Percentiles rank a stretch among this genome's conserved stretches.
These are phyloP conservation scores for Fragum fragum DNA, from an alignment of 2,888 invertebrate genomes.

Conservation along the genomic window DNA sequence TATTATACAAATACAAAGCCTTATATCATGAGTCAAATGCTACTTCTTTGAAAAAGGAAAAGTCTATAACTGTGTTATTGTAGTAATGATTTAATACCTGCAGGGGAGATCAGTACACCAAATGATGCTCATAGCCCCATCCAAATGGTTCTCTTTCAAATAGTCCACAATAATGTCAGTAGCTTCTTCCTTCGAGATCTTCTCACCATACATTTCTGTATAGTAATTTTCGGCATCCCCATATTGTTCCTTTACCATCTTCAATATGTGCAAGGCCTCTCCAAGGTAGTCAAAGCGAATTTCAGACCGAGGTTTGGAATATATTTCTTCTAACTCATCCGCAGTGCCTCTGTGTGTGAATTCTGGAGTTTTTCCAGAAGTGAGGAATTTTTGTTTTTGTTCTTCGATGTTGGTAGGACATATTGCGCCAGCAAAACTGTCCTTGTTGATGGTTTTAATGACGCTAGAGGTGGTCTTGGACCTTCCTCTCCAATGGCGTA, in stretches of 20 bases:
- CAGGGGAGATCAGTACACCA: constrained; percentile 84
- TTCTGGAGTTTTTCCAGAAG: constrained; percentile 80
- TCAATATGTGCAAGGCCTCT: constrained; percentile 81
- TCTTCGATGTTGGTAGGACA: constrained; percentile 83
- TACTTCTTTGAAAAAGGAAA: not conserved
- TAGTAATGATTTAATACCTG: constrained; percentile 81
- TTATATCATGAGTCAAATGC: too few relatives aligned
- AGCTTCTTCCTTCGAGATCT: constrained; percentile 79
- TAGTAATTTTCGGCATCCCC: constrained; percentile 81
- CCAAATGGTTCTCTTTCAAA: constrained; percentile 80
- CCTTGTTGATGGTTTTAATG: constrained; percentile 65
- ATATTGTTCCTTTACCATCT: constrained; percentile 79
- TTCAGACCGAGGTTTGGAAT: constrained; percentile 76
- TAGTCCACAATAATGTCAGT: constrained; percentile 82
- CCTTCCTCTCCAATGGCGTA: constrained; percentile 61
- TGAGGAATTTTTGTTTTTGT: constrained; percentile 83
- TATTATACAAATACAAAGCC: too few relatives aligned
- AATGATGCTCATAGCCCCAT: constrained; percentile 83
- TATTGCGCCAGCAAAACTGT: constrained; percentile 71
- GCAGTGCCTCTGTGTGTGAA: constrained; percentile 77
- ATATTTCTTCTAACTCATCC: constrained; percentile 74
- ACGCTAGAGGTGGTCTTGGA: constrained; percentile 62
- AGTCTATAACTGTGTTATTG: too few relatives aligned
- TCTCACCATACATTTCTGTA: constrained; percentile 78
- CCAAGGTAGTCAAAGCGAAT: constrained; percentile 82